These are phyloP conservation scores for Panthera leo DNA, from an alignment of 2,113 vertebrate species.

Conservation along the genomic window DNA sequence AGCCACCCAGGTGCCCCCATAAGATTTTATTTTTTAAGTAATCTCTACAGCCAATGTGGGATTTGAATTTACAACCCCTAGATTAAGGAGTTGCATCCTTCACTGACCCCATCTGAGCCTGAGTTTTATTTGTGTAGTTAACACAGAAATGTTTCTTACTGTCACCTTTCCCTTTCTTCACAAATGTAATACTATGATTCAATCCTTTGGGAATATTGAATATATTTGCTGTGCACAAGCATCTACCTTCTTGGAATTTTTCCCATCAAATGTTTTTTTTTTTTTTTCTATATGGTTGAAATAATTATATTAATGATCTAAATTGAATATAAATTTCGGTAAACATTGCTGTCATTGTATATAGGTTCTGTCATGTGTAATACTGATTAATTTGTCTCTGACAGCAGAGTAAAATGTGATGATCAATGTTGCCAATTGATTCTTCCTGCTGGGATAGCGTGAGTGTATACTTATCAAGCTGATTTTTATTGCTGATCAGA, in stretches of 20 bases:
- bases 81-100: background rate
- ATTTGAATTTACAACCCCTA: background rate
- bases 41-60: background rate
- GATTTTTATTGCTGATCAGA: background rate
- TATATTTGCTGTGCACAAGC: background rate
- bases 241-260: background rate
- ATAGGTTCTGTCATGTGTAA: background rate
- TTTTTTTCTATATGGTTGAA: background rate
- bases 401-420: slow-evolving; percentile 40
- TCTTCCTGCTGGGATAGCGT: background rate
- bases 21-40: background rate
- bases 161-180: background rate
- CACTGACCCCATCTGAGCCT: background rate
- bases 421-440: slow-evolving; percentile 22
- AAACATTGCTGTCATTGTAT: background rate
- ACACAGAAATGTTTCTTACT: background rate
- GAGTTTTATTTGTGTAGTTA: background rate
- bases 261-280: background rate
- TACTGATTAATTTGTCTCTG: slow-evolving; percentile 21
- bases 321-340: slow-evolving; percentile 31
- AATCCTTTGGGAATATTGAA: background rate
- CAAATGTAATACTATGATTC: background rate
- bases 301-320: slow-evolving; percentile 24
- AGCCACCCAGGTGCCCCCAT: too few species aligned
- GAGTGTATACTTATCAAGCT: background rate